Evolutionary conservation across 2,888 invertebrate species (phyloP).

Genomic region (Drosophila mayaguana): DNA sequence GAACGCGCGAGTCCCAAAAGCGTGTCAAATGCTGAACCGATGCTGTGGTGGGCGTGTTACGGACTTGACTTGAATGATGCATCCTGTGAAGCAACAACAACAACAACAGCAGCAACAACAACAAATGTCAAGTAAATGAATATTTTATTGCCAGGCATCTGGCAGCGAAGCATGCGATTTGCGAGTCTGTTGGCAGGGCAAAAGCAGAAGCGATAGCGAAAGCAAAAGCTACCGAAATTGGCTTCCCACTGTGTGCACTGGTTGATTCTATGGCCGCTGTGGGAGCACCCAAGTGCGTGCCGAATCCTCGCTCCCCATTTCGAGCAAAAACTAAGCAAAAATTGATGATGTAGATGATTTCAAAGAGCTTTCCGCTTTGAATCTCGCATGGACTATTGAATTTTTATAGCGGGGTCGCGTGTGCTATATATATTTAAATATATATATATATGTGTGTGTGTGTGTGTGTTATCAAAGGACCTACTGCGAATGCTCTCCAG

Average conservation of each 20-base stretch:
- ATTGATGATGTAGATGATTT: constrained; percentile 41
- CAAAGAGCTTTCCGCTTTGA: constrained; percentile 15
- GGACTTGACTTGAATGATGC: constrained; percentile 66
- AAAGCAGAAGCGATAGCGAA: neutral
- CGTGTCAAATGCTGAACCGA: constrained; percentile 49
- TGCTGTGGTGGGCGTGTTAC: constrained; percentile 8
- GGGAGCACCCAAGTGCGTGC: constrained; percentile 59
- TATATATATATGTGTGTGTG: neutral
- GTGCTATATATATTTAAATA: neutral
- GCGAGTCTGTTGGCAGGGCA: constrained; percentile 12
- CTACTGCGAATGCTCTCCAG: constrained; percentile 2
- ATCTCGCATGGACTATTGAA: constrained; percentile 29
- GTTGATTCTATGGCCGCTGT: constrained; percentile 50
- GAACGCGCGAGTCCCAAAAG: constrained; percentile 33
- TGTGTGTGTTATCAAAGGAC: constrained; percentile 14
- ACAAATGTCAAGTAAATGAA: constrained; percentile 71
- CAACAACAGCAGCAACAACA: constrained; percentile 4
- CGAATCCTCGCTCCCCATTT: neutral
- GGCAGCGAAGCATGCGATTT: constrained; percentile 18
- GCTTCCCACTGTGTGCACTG: constrained; percentile 67
- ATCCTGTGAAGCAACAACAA: constrained; percentile 41
- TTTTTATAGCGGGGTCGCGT: constrained; percentile 28
- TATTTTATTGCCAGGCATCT: constrained; percentile 66
- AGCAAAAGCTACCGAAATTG: constrained; percentile 57
- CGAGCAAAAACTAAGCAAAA: constrained; percentile 28